phyloP scores from a whole-genome alignment of 2,797 vertebrate species.

The Lycodopsis pacificus region DNA sequence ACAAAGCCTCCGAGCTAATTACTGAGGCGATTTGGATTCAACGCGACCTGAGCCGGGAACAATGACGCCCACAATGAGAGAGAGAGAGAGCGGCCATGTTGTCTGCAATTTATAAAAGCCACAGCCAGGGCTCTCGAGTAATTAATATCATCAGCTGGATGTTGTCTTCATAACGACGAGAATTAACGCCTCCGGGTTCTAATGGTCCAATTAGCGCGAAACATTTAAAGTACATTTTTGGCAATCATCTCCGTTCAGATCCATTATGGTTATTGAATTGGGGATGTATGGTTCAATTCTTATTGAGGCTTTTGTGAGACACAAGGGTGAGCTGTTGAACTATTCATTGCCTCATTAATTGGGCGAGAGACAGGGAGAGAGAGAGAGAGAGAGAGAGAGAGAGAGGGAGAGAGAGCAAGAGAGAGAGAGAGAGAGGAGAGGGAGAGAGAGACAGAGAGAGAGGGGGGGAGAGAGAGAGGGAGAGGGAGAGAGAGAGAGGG shows the following conservation, averaged over 20 bases:
- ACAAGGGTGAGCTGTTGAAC: slow-evolving; percentile 56
- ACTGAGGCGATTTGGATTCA: slow-evolving; percentile 78
- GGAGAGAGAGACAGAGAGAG: no score
- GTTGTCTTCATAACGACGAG: slow-evolving; percentile 72
- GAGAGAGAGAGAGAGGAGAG: no score
- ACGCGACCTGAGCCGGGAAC: slow-evolving; percentile 75
- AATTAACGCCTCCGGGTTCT: slow-evolving; percentile 73
- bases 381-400: slow-evolving; percentile 13
- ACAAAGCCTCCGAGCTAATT: slow-evolving; percentile 82
- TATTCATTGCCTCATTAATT: slow-evolving; percentile 64
- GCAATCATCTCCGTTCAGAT: slow-evolving; percentile 65
- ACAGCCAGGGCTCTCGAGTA: slow-evolving; percentile 67
- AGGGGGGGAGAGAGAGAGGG: background rate
- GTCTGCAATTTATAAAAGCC: slow-evolving; percentile 76
- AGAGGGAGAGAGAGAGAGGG: slow-evolving; percentile 21
- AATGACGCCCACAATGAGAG: slow-evolving; percentile 75
- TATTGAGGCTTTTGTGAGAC: slow-evolving; percentile 64
- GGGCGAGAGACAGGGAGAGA: slow-evolving; percentile 27
- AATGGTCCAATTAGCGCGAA: slow-evolving; percentile 76
- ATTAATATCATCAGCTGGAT: slow-evolving; percentile 81
- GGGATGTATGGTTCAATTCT: slow-evolving; percentile 64
- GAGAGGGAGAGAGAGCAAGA: background rate
- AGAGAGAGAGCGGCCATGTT: slow-evolving; percentile 67
- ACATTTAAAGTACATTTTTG: slow-evolving; percentile 76
- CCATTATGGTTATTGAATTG: slow-evolving; percentile 77